Conservation (phyloP, 2,113 vertebrate genomes). For the Solea senegalensis region DNA sequence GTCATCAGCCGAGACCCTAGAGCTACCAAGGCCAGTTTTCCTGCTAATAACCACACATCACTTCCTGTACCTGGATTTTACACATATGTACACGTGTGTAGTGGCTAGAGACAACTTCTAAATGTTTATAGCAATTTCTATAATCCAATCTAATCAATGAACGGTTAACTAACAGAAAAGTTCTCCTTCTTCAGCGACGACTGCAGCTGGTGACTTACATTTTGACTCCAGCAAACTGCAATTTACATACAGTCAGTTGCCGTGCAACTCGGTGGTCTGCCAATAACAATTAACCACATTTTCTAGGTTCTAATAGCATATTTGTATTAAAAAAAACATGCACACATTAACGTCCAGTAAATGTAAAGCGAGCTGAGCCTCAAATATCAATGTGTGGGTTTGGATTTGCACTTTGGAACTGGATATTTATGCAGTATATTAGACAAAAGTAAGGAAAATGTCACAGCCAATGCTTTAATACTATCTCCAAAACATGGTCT, state of each 20-base stretch:
- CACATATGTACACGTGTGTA: background rate
- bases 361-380: slow-evolving; percentile 35
- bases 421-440: slow-evolving; percentile 33
- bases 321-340: slow-evolving; percentile 38
- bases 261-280: slow-evolving; percentile 45
- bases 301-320: slow-evolving; percentile 52
- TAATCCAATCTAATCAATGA: background rate
- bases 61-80: slow-evolving; percentile 16
- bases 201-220: slow-evolving; percentile 61
- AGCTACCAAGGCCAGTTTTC: slow-evolving; percentile 23
- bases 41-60: slow-evolving; percentile 34
- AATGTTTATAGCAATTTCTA: no score
- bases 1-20: slow-evolving; percentile 49
- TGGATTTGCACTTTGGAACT: slow-evolving; percentile 54
- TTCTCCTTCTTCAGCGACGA: slow-evolving; percentile 36
- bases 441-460: slow-evolving; percentile 18
- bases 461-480: slow-evolving; percentile 10
- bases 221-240: slow-evolving; percentile 62
- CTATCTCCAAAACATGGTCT: slow-evolving; percentile 22
- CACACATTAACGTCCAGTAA: slow-evolving; percentile 33
- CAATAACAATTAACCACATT: slow-evolving; percentile 68
- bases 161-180: slow-evolving; percentile 19
- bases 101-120: no score
- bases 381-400: slow-evolving; percentile 49
- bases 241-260: slow-evolving; percentile 62